Evolutionary conservation across 1,140 invertebrate genomes (phyloP), one percentile per base, ranked within the genome.

Genomic region (Drosophila melanogaster): DNA sequence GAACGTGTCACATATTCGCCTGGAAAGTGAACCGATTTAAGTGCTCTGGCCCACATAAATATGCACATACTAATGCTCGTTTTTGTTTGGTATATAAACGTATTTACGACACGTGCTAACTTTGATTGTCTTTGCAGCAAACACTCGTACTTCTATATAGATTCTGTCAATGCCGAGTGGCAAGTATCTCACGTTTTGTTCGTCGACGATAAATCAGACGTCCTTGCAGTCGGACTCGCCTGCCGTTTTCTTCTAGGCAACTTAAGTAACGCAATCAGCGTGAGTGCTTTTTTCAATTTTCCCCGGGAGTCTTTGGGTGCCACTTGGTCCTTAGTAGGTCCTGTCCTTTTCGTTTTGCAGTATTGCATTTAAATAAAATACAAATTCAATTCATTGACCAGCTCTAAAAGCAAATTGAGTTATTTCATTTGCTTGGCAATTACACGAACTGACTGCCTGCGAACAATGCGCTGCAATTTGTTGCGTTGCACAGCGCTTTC

Each of bases 261-360:
- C 71, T 76, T 81, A 81, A 81, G 78, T 81, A 77, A 77, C 72
- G 66, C 78, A 81, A 81, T 81, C 79, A 81, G 60, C 38, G 67
- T 55, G 66, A 81, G 79, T 81, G 79, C 79, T 81, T 81, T 81
- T 81, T 44, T 66, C 72, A 70, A 80, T 80, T 70, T 73, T 35
- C 47, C 46, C 22, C 22, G 15, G 50, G 19, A 33, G 40, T 22
- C 50, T 30, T 5, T 47, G 35, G 26, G 35, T 14, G 14, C 35
- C 50, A 49, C n/a, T 69, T 30, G 30, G 30, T 38, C 66, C 62
- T 56, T 40, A 15, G 22, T 57, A 35, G 22, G 35, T 47, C 35
- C 49, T 37, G 11, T 30, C 47, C 19, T 6, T 11, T 30, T 50
- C 24, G 24, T 33, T 55, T 55, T 75, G 38, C 57, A 22, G 40